These are phyloP conservation scores for Varecia variegata DNA, from an alignment of 2,797 vertebrate genomes.

Conservation along the genomic window DNA sequence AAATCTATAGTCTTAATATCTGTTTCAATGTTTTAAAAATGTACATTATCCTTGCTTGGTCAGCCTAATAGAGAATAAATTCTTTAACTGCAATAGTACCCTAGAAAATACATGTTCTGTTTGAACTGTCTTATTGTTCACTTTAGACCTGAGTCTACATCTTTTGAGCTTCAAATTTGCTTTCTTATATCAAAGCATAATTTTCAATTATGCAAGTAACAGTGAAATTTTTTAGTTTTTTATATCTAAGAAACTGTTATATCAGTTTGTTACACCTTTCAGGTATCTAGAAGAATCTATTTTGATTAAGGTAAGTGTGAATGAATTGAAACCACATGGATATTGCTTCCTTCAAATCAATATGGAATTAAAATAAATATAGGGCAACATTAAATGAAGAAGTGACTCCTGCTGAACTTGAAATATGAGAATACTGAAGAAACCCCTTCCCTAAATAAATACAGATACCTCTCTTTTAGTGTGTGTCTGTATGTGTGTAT, in stretches of 20 bases:
- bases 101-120: neutral
- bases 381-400: neutral
- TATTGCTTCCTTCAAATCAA: neutral
- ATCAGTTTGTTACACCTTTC: neutral
- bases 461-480: neutral
- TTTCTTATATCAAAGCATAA: neutral
- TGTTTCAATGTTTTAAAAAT: neutral
- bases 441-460: neutral
- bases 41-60: neutral
- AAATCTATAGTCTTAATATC: slow-evolving; percentile 1
- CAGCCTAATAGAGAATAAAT: neutral
- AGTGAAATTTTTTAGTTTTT: neutral
- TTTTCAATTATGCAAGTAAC: neutral
- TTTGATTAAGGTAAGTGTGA: slow-evolving; percentile 4
- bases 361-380: neutral
- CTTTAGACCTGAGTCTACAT: neutral
- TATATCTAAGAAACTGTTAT: neutral
- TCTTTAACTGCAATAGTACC: neutral
- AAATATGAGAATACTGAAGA: neutral
- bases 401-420: neutral
- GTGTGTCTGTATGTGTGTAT: neutral
- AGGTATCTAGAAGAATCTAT: neutral
- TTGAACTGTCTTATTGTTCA: neutral
- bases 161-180: neutral
- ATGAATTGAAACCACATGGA: neutral